Base-by-base conservation (phyloP, 1,140 invertebrate genomes). In the Ceratosolen solmsi region DNA sequence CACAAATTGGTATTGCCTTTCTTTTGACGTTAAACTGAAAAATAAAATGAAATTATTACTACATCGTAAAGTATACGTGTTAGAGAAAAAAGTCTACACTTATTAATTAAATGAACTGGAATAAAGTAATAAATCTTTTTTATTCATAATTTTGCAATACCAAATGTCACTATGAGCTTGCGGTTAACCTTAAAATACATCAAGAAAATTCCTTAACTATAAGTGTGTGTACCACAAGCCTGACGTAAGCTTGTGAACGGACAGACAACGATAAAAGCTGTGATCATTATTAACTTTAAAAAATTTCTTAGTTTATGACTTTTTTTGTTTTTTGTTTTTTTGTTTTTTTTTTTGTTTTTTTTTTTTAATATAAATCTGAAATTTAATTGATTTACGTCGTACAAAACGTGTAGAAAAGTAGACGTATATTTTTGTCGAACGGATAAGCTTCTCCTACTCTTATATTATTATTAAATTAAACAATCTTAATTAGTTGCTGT, bases 141-240 rank as follows among this genome's bases (percentile, higher is more conserved):
- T 27, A 60, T 60, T 60, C 7, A 60, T 30, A 60, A 60, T 60
- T 60, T 60, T 60, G 17, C 60, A 65, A 36, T 65, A 36, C 60
- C 9, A 65, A 65, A 65, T 36, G 30, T 65, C 60, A 65, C 60
- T 20, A 65, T 65, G 60, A 33, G 30, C 33, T 65, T 36, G 60
- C 30, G 60, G 60, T 65, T 65, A 65, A 65, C 60, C 60, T 65
- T 65, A 65, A 65, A 65, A 65, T 65, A 65, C 9, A 65, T 65
- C 33, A 65, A 65, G 30, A 36, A 4, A 5, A 65, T 65, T 65
- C 60, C 11, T 65, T 33, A 65, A 20, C 60, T 15, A 65, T 36
- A 65, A 17, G 30, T 65, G 9, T 65, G 30, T 65, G 9, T 65
- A 65, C 60, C 30, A 65, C 60, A 36, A 30, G 60, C 17, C 30